Evolutionary conservation across 2,113 vertebrate genomes (phyloP).

Genomic region (Acanthisitta chloris): DNA sequence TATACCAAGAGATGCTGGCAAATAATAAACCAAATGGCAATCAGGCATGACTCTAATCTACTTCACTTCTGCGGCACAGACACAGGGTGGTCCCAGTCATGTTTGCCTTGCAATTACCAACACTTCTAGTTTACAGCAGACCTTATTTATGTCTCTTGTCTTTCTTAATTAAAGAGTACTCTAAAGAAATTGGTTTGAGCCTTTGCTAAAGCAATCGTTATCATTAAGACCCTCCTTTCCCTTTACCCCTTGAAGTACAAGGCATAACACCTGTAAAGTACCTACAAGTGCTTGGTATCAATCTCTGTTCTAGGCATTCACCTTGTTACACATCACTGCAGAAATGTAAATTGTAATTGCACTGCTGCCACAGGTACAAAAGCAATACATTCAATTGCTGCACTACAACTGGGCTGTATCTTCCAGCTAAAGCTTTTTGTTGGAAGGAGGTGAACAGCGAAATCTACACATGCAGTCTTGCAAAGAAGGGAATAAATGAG

Average conservation of each 20-base stretch:
- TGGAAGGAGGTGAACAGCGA: background rate
- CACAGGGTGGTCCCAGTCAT: background rate
- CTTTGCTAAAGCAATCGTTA: background rate
- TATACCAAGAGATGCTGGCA: background rate
- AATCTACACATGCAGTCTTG: too few species aligned
- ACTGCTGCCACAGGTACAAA: background rate
- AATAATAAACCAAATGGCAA: background rate
- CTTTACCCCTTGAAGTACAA: background rate
- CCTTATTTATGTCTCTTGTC: background rate
- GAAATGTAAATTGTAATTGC: background rate
- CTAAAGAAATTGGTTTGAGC: background rate
- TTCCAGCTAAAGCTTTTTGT: background rate
- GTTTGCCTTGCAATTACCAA: background rate
- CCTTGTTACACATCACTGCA: background rate
- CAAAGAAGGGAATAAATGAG: background rate
- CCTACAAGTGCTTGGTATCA: accelerated
- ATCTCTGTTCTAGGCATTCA: background rate
- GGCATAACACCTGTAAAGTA: background rate
- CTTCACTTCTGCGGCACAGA: background rate
- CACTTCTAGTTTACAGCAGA: background rate
- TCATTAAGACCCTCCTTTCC: background rate
- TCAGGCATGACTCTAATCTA: background rate
- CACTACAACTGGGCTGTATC: background rate
- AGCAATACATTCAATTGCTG: background rate
- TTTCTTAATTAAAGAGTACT: background rate